Evolutionary conservation across 2,797 vertebrate genomes (phyloP).

Genomic region (Lateolabrax maculatus): DNA sequence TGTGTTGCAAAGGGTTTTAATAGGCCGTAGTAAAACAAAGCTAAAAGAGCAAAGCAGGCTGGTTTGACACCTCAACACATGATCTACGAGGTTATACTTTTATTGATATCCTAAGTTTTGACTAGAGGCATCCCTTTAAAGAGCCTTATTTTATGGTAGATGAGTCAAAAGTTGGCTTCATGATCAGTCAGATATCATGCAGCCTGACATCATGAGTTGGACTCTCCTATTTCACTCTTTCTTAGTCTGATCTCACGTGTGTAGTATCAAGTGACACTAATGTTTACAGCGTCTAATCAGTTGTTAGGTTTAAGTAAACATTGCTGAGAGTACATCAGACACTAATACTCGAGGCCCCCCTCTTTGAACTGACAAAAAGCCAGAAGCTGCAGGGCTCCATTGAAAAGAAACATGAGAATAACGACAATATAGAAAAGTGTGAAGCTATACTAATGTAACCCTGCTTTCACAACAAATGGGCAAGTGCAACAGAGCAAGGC

Average conservation of each 20-base stretch:
- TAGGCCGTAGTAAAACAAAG: not conserved
- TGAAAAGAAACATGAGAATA: slow-evolving; percentile 57
- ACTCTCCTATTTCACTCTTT: slow-evolving; percentile 46
- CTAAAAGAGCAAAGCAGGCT: not conserved
- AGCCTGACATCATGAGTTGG: slow-evolving; percentile 50
- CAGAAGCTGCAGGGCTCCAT: slow-evolving; percentile 51
- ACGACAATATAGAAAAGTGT: slow-evolving; percentile 30
- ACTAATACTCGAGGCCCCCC: slow-evolving; percentile 65
- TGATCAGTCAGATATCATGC: slow-evolving; percentile 32
- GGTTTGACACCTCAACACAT: not conserved
- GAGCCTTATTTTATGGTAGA: slow-evolving; percentile 15
- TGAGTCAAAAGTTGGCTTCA: slow-evolving; percentile 40
- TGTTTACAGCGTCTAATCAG: slow-evolving; percentile 75
- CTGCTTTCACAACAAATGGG: slow-evolving; percentile 34
- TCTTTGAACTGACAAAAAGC: slow-evolving; percentile 62
- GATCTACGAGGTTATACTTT: slow-evolving; percentile 1
- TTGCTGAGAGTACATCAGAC: slow-evolving; percentile 55
- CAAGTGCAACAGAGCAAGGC: slow-evolving; percentile 13
- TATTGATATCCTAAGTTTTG: slow-evolving; percentile 7
- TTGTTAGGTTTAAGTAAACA: slow-evolving; percentile 69
- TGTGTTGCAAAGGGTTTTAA: not conserved
- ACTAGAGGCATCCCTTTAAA: slow-evolving; percentile 15
- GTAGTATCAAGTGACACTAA: slow-evolving; percentile 64
- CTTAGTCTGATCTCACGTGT: slow-evolving; percentile 76
- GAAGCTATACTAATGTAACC: slow-evolving; percentile 30